phyloP scores from a whole-genome alignment of 1,140 invertebrate genomes.

The Trichogramma pretiosum region DNA sequence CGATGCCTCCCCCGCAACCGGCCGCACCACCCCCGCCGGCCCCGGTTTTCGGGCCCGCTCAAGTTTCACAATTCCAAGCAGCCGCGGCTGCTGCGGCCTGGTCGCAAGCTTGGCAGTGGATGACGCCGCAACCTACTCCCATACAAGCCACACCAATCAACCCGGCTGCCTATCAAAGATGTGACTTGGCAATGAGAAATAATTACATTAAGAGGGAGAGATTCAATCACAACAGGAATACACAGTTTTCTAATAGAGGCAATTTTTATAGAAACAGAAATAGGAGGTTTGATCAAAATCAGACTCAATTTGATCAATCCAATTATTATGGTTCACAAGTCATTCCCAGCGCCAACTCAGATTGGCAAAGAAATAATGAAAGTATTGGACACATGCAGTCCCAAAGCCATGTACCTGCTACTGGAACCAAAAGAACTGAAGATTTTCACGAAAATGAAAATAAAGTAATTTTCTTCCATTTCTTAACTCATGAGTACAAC shows the following conservation, averaged over 20 bases:
- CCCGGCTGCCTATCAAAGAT: conserved; percentile 28
- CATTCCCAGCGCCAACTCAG: conserved; percentile 27
- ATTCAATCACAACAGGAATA: conserved; percentile 34
- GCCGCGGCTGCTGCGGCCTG: conserved; percentile 36
- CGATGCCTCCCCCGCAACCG: conserved; percentile 38
- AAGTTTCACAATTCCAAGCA: conserved; percentile 35
- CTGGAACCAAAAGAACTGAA: conserved; percentile 23
- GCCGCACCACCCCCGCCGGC: conserved; percentile 37
- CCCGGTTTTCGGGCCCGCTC: conserved; percentile 35
- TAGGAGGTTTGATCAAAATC: conserved; percentile 34
- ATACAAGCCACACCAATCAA: conserved; percentile 20
- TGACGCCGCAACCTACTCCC: conserved; percentile 33
- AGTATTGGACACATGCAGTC: conserved; percentile 28
- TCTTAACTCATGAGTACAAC: no score
- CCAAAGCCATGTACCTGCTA: conserved; percentile 24
- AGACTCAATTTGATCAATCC: conserved; percentile 34
- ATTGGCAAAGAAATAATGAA: conserved; percentile 34
- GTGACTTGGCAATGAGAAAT: conserved; percentile 30
- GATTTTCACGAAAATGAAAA: conserved; percentile 26
- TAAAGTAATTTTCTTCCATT: no score
- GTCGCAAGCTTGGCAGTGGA: conserved; percentile 40
- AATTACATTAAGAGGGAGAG: conserved; percentile 37
- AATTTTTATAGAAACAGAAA: conserved; percentile 39
- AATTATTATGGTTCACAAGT: conserved; percentile 34
- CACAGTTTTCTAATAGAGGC: conserved; percentile 31